Evolutionary conservation across 2,113 vertebrate species (phyloP).

Genomic region (Macrotis lagotis): DNA sequence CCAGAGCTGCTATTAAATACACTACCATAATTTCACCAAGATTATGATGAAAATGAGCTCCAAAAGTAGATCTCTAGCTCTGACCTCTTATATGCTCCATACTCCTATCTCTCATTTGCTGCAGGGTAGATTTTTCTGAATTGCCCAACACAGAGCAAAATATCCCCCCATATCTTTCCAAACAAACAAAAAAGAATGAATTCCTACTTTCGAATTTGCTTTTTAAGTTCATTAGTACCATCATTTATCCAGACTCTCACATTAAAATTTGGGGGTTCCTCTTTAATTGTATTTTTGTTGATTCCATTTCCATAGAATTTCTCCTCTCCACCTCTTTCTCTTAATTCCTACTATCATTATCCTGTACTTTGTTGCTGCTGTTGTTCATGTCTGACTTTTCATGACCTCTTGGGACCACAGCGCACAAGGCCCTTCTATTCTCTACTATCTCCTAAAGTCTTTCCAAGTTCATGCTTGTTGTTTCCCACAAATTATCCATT

Average conservation of each 20-base stretch:
- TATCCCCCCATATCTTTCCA: background rate
- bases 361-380: background rate
- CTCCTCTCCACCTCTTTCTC: background rate
- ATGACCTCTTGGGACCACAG: background rate
- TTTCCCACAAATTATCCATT: background rate
- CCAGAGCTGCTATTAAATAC: too few species aligned
- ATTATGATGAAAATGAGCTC: too few species aligned
- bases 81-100: background rate
- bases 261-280: background rate
- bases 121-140: background rate
- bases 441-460: background rate
- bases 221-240: background rate
- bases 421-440: background rate
- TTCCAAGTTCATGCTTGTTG: background rate
- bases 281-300: background rate
- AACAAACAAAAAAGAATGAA: background rate
- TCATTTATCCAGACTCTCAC: background rate
- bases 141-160: background rate
- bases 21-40: too few species aligned
- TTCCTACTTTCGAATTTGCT: background rate
- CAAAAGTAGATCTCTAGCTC: background rate
- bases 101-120: background rate
- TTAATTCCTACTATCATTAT: background rate
- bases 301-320: background rate
- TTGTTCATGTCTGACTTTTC: too few species aligned